A percentile compares a stretch with the other conserved stretches of the same genome.
Conservation (phyloP, 2,113 vertebrate species). For the Rutilus rutilus region DNA sequence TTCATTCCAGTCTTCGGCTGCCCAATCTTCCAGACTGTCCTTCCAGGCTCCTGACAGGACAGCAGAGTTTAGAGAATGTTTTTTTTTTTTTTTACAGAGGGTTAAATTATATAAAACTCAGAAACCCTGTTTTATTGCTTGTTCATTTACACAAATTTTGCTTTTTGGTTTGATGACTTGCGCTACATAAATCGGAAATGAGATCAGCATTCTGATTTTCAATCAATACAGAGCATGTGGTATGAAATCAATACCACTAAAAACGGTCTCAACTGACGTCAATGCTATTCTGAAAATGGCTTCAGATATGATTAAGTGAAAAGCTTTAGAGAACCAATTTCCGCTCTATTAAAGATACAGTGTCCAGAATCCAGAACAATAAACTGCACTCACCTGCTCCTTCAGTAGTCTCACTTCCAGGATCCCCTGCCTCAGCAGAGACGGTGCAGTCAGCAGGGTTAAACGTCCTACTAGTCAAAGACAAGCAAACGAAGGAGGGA, state of each 20-base stretch:
- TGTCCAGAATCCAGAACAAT: not conserved
- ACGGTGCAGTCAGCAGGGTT: conserved; percentile 90
- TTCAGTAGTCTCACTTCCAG: conserved; percentile 81
- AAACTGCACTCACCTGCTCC: conserved; percentile 78
- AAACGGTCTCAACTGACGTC: not conserved
- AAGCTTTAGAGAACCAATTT: not conserved
- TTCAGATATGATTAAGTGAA: conserved; percentile 10
- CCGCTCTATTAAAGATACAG: not conserved
- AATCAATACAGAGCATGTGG: not conserved
- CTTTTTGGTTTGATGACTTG: not conserved
- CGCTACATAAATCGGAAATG: not conserved
- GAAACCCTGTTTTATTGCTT: not conserved
- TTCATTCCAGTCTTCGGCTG: conserved; percentile 94
- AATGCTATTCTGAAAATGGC: not conserved
- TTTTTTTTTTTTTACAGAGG: not conserved
- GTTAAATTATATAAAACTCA: not conserved
- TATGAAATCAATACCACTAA: not conserved
- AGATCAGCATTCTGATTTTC: not conserved
- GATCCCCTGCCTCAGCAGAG: conserved; percentile 78
- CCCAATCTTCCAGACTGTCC: conserved; percentile 92
- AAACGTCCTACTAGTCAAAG: conserved; percentile 80
- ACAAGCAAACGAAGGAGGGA: not conserved
- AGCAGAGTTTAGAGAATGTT: not conserved
- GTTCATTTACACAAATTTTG: not conserved
- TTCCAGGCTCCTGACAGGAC: conserved; percentile 82